These are phyloP conservation scores for Vidua chalybeata DNA, from an alignment of 2,113 vertebrate species.

Conservation along the genomic window DNA sequence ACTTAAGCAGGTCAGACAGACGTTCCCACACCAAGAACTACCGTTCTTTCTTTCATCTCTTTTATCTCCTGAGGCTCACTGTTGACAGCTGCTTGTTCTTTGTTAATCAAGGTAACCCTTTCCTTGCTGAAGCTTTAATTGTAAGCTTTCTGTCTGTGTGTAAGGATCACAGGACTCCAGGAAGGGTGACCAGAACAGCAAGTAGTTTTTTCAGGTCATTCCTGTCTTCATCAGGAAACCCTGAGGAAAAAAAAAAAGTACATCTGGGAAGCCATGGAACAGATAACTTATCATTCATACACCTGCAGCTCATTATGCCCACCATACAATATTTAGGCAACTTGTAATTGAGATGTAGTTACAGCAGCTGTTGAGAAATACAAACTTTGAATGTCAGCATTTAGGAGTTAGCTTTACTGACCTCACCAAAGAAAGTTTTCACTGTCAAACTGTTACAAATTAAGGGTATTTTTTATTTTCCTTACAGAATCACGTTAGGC, in stretches of 20 bases:
- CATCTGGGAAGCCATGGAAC: not conserved
- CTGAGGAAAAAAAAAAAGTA: not conserved
- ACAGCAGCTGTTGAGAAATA: not conserved
- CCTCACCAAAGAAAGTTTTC: not conserved
- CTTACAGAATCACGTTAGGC: not conserved
- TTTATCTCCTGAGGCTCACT: not conserved
- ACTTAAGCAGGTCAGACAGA: not conserved
- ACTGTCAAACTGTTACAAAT: not conserved
- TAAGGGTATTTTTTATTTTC: not conserved
- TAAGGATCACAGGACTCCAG: not conserved
- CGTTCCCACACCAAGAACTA: rapidly evolving
- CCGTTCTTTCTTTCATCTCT: rapidly evolving
- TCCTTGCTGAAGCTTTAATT: not conserved
- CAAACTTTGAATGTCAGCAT: not conserved
- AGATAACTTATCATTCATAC: not conserved
- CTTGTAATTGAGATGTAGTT: not conserved
- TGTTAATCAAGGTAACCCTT: not conserved
- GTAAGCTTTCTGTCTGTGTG: not conserved
- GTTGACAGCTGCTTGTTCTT: not conserved
- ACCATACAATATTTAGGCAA: not conserved
- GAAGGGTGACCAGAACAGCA: not conserved
- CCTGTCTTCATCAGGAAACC: not conserved
- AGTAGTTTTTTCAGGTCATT: not conserved
- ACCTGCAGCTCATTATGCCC: not conserved
- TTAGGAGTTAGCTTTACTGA: not conserved